Evolutionary conservation across 2,888 invertebrate species (phyloP), one percentile per base, ranked within the genome.

Genomic region (Drosophila borborema): DNA sequence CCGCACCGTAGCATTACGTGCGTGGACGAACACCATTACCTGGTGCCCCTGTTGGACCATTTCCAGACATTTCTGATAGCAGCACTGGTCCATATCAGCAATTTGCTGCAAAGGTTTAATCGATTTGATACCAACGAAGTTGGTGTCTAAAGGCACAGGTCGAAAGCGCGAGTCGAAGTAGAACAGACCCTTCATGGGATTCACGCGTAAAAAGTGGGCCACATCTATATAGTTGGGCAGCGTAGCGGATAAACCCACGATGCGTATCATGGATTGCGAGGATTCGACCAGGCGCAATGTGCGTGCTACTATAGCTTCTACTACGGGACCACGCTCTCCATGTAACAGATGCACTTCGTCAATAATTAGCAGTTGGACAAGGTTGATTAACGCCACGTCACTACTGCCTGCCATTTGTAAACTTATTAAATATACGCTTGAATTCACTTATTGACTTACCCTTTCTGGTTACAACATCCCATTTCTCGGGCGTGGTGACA

Each of bases 391-490:
- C 59, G 97, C 97, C 7, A 97, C 96, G 92, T 99, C 98, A 9
- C 98, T 96, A 34, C 96, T 96, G 18, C 97, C 91, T 91, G 54
- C 0, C 75, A 77, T 1, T 2, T 28, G 3, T 31, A 9, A 6
- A 12, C 2, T 1, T 9, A 4, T 23, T 8, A 41, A 16, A 9
- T 12, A 7, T 0, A 12, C 9, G 1, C 12, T 3, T 51, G 3
- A 51, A 34, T 18, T 18, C 12, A 7, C 3, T 51, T 2, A 34
- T 34, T 10, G n/a, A 23, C 54, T 64, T 72, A 91, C 91, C 97
- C 93, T 99, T 99, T 79, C 99, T 95, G 0, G 99, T 99, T 2
- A 99, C 98, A 8, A 99, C 99, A 92, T 99, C 99, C 99, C 99
- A 99, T 91, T 99, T 99, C 93, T 99, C 99, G 0, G 99, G 99